These are phyloP conservation scores for Coregonus ussuriensis DNA, from an alignment of 2,797 vertebrate genomes.

Conservation along the genomic window DNA sequence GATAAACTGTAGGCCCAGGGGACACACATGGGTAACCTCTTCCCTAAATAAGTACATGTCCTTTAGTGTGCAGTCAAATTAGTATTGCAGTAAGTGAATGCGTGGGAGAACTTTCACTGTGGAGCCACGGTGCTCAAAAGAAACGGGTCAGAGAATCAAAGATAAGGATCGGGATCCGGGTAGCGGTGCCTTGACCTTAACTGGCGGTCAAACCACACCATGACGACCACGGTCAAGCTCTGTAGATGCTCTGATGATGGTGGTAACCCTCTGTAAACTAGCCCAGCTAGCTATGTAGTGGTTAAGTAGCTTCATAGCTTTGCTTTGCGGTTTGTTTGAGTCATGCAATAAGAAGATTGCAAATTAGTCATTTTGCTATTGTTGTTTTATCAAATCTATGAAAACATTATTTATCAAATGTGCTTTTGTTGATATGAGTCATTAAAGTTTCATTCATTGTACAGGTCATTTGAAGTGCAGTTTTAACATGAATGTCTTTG, in stretches of 20 bases:
- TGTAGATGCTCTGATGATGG: conserved; percentile 16
- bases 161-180: conserved; percentile 65
- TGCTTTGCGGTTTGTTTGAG: conserved; percentile 25
- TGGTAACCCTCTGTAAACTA: conserved; percentile 13
- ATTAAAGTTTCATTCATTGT: conserved; percentile 39
- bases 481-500: conserved; percentile 14
- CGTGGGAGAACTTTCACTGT: conserved; percentile 57
- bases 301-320: conserved; percentile 21
- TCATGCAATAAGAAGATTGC: conserved; percentile 13
- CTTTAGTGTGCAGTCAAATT: neutral
- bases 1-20: neutral
- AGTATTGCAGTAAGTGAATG: neutral
- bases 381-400: conserved; percentile 6
- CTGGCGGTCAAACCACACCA: neutral
- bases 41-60: neutral
- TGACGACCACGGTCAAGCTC: neutral
- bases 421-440: conserved; percentile 12
- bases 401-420: conserved; percentile 2
- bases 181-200: conserved; percentile 37
- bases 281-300: conserved; percentile 19
- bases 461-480: conserved; percentile 40
- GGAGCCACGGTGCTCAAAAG: conserved; percentile 63
- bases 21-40: neutral
- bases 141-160: conserved; percentile 72
- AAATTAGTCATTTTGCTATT: conserved; percentile 14